These are phyloP conservation scores for Sinopyrophorus schimmeli DNA, from an alignment of 2,888 invertebrate genomes.

Conservation along the genomic window DNA sequence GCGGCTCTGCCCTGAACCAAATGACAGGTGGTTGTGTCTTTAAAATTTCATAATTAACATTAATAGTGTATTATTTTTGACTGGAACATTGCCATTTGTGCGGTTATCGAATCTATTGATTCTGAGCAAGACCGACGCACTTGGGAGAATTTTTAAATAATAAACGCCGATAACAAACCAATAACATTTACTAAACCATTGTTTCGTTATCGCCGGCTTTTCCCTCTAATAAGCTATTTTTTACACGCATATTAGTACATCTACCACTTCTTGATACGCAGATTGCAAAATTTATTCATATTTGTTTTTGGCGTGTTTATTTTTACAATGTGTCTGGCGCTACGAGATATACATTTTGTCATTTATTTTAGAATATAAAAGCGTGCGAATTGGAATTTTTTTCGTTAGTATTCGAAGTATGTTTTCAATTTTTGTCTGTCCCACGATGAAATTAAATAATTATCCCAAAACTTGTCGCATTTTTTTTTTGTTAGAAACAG, in stretches of 20 bases:
- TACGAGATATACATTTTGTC: conserved; percentile 19
- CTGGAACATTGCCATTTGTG: not conserved
- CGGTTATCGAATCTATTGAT: conserved; percentile 12
- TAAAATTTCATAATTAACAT: conserved; percentile 32
- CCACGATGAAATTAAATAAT: too few relatives aligned
- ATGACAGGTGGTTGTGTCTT: conserved; percentile 55
- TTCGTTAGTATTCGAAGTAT: too few relatives aligned
- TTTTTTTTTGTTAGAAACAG: too few relatives aligned
- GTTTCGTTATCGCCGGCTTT: conserved; percentile 7
- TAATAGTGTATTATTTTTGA: conserved; percentile 13
- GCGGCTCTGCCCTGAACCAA: conserved; percentile 51
- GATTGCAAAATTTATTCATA: conserved; percentile 20
- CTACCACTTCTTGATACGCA: conserved; percentile 9
- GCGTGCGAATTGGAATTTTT: conserved; percentile 5
- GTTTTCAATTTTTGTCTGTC: too few relatives aligned
- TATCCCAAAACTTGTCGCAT: too few relatives aligned
- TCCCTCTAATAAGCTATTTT: conserved; percentile 8
- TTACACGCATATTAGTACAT: conserved; percentile 3
- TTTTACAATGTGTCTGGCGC: conserved; percentile 28
- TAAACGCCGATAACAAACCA: conserved; percentile 14
- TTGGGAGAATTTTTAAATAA: not conserved
- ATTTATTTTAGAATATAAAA: conserved; percentile 21
- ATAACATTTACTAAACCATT: conserved; percentile 13
- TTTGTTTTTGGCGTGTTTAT: conserved; percentile 25
- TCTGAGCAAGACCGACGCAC: not conserved